These are phyloP conservation scores for Drosophila barbarae DNA, from an alignment of 2,888 invertebrate species.

Conservation along the genomic window DNA sequence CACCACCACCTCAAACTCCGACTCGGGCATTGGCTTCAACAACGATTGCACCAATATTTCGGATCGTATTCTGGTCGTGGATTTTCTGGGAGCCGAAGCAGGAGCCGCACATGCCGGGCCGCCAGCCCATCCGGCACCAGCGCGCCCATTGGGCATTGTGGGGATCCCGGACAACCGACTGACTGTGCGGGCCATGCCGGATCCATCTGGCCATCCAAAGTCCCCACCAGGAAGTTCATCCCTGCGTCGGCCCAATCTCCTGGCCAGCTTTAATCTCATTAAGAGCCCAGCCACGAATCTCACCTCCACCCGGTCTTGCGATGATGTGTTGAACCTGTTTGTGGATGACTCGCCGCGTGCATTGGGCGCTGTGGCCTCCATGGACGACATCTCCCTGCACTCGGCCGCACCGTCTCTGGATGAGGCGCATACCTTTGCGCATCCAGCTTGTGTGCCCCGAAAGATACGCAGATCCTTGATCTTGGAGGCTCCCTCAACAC, in stretches of 20 bases:
- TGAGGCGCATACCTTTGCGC: conserved; percentile 65
- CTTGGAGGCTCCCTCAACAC: conserved; percentile 43
- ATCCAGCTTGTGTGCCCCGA: conserved; percentile 59
- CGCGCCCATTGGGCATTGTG: conserved; percentile 76
- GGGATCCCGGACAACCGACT: conserved; percentile 79
- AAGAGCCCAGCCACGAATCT: conserved; percentile 75
- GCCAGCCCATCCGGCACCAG: conserved; percentile 42
- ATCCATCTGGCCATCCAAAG: conserved; percentile 78
- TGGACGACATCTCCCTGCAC: conserved; percentile 83
- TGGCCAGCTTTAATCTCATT: conserved; percentile 81
- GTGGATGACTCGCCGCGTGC: conserved; percentile 56
- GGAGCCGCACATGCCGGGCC: conserved; percentile 35
- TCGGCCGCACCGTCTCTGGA: conserved; percentile 66
- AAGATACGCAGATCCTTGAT: conserved; percentile 59
- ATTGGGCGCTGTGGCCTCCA: conserved; percentile 76
- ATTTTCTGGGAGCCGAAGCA: conserved; percentile 80
- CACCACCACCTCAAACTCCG: conserved; percentile 94
- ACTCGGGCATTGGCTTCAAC: conserved; percentile 96
- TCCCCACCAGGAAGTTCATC: conserved; percentile 52
- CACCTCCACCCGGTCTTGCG: conserved; percentile 81
- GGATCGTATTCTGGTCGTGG: conserved; percentile 88
- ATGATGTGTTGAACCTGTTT: conserved; percentile 81
- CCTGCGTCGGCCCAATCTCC: conserved; percentile 67
- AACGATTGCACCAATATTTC: conserved; percentile 92
- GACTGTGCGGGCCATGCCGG: conserved; percentile 85